Evolutionary conservation across 2,888 invertebrate genomes (phyloP).

Genomic region (Epinotia ramella): DNA sequence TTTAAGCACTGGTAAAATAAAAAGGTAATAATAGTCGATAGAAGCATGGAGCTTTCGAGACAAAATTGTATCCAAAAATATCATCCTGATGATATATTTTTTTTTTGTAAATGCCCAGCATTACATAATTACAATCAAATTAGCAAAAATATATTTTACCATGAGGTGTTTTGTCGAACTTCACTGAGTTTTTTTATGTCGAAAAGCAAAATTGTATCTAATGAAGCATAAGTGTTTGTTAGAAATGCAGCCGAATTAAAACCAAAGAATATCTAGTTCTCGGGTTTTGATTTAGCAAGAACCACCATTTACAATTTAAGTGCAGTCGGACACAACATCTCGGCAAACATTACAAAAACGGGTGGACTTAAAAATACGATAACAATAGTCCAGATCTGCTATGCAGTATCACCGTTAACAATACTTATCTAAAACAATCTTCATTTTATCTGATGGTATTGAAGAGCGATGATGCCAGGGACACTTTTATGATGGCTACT

Average conservation of each 20-base stretch:
- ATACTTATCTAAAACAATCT: conserved; percentile 76
- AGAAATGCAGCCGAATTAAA: conserved; percentile 65
- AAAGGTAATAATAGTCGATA: conserved; percentile 18
- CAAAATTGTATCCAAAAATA: conserved; percentile 52
- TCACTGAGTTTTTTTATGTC: conserved; percentile 75
- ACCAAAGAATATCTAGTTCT: conserved; percentile 52
- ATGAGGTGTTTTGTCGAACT: conserved; percentile 81
- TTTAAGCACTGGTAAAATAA: conserved; percentile 46
- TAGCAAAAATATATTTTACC: conserved; percentile 34
- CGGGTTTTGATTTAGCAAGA: conserved; percentile 60
- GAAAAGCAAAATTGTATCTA: conserved; percentile 69
- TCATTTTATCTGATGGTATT: conserved; percentile 83
- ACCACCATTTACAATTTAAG: conserved; percentile 84
- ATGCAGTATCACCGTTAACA: conserved; percentile 83
- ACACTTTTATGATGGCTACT: conserved; percentile 82
- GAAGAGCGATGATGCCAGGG: conserved; percentile 82
- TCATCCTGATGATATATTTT: conserved; percentile 44
- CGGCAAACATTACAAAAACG: conserved; percentile 65
- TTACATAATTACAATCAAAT: conserved; percentile 41
- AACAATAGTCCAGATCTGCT: conserved; percentile 83
- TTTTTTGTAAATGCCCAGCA: conserved; percentile 52
- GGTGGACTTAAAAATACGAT: conserved; percentile 81
- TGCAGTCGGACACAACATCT: conserved; percentile 85
- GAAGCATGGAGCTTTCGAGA: conserved; percentile 27
- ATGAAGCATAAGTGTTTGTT: conserved; percentile 63